These are phyloP conservation scores for Noctua comes DNA, from an alignment of 2,888 invertebrate species.

Conservation along the genomic window DNA sequence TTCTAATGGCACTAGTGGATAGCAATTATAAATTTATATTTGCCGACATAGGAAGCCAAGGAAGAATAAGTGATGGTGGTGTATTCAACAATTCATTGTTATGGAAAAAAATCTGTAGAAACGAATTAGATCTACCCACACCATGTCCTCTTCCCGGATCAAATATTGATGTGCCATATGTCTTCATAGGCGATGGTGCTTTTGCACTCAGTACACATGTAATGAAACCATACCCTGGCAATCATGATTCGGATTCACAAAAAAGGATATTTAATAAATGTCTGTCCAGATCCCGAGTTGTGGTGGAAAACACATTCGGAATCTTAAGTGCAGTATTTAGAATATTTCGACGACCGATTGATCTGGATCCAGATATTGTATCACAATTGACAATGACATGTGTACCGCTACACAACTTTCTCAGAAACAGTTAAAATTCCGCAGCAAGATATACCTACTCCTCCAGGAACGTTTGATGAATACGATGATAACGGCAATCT, in stretches of 20 bases:
- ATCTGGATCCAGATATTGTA: conserved; percentile 64
- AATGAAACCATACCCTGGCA: conserved; percentile 71
- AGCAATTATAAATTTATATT: conserved; percentile 68
- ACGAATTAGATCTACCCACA: conserved; percentile 63
- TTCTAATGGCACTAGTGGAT: conserved; percentile 70
- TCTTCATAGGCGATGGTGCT: conserved; percentile 70
- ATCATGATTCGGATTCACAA: conserved; percentile 61
- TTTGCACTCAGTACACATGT: conserved; percentile 68
- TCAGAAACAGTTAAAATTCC: conserved; percentile 49
- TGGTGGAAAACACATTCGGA: conserved; percentile 66
- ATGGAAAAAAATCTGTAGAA: conserved; percentile 63
- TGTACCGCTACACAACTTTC: conserved; percentile 68
- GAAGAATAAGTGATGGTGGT: conserved; percentile 44
- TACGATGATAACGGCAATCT: conserved; percentile 45
- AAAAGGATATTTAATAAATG: conserved; percentile 65
- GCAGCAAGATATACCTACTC: conserved; percentile 42
- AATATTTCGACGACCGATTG: conserved; percentile 59
- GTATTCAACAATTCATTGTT: conserved; percentile 59
- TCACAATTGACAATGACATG: conserved; percentile 69
- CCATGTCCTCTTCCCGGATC: conserved; percentile 64
- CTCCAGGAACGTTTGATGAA: conserved; percentile 63
- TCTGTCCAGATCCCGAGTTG: conserved; percentile 62
- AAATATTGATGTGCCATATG: conserved; percentile 66
- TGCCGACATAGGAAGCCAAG: conserved; percentile 62
- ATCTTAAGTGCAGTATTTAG: conserved; percentile 67